These are phyloP conservation scores for Tiliacea aurago DNA, from an alignment of 2,888 invertebrate species.

Conservation along the genomic window DNA sequence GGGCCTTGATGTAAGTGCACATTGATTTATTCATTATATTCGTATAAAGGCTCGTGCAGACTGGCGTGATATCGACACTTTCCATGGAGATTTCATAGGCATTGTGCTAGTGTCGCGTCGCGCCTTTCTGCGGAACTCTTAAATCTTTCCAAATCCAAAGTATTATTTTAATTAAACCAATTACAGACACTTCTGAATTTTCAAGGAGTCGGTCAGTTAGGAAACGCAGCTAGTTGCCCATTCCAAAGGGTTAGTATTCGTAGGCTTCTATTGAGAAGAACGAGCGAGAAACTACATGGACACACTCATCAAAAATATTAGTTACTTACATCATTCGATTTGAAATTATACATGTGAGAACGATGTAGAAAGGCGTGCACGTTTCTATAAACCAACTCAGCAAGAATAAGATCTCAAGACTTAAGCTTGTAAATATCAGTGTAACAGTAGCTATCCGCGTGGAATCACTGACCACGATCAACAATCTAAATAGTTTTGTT, in stretches of 20 bases:
- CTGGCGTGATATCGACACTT: too few relatives aligned
- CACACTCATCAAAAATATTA: too few relatives aligned
- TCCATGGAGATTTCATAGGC: too few relatives aligned
- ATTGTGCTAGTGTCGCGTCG: too few relatives aligned
- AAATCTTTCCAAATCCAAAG: not conserved
- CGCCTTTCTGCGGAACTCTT: too few relatives aligned
- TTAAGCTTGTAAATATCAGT: constrained; percentile 9
- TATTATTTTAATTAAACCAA: not conserved
- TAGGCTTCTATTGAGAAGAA: not conserved
- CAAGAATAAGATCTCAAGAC: constrained; percentile 14
- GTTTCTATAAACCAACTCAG: not conserved
- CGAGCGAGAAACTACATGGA: not conserved
- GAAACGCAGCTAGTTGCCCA: not conserved
- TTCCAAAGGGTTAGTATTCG: too few relatives aligned
- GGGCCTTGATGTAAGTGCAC: not conserved
- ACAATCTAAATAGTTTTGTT: constrained; percentile 56
- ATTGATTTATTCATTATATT: too few relatives aligned
- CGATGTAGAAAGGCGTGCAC: too few relatives aligned
- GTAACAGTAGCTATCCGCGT: constrained; percentile 22
- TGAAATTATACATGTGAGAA: not conserved
- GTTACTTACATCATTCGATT: not conserved
- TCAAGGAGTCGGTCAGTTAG: not conserved
- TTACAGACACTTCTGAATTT: not conserved
- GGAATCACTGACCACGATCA: constrained; percentile 43
- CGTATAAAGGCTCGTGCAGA: too few relatives aligned